Evolutionary conservation across 2,888 invertebrate genomes (phyloP), one percentile per base, ranked within the genome.

Genomic region (Campaea margaritaria): DNA sequence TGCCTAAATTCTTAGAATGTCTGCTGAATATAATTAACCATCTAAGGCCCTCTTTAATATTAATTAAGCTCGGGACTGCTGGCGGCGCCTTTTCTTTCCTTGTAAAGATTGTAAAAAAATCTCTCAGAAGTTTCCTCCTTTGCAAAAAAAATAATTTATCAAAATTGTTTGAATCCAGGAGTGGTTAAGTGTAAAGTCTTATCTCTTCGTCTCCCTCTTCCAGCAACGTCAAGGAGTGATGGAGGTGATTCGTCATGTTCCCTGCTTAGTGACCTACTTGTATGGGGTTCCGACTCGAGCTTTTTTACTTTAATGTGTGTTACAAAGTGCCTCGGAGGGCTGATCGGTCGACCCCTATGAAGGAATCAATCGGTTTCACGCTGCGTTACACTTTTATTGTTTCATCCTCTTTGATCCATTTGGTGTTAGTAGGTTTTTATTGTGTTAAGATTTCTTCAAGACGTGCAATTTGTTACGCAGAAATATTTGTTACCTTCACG

Each of bases 1-100:
- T 74, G 84, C 81, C 85, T 78, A 79, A 87, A 86, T 91, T 90
- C 90, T 85, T 65, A 79, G 90, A 90, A 91, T 82, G 86, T 79
- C 83, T 79, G 74, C 73, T 80, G 86, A 81, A 87, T 89, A 78
- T 75, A 81, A 84, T 87, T 82, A 86, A 69, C 83, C 81, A 64
- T 81, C 69, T 82, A 81, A 70, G 82, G 83, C 62, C 51, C 62
- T 74, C 76, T 78, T 83, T 78, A 79, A 81, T 83, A 76, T 81
- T 76, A 80, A 82, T 75, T 69, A 65, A 64, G 50, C 31, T 58
- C 62, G 57, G 67, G 51, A 65, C 55, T 64, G 71, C 60, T 63
- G 66, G 69, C 53, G 65, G 63, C 31, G 39, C 34, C 62, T 63
- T 69, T 66, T 60, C 51, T 58, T 68, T 62, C 63, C 56, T 62